Percentiles rank a stretch among this genome's conserved stretches.
phyloP scores from a whole-genome alignment of 2,113 vertebrate genomes.

The Toxotes chatareus region DNA sequence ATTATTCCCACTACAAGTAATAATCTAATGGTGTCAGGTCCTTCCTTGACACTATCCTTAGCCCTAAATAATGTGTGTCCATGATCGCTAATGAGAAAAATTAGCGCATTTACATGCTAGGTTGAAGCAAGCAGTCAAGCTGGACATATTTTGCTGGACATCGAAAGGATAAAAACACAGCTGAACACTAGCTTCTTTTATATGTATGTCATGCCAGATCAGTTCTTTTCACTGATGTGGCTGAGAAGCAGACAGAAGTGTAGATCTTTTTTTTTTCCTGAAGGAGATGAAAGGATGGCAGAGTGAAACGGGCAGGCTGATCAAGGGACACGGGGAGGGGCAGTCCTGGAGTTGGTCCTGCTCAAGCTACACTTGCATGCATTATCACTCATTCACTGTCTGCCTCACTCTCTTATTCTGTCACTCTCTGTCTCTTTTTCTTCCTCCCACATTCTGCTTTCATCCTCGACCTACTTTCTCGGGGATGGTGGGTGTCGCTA shows the following conservation, averaged over 20 bases:
- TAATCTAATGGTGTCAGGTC: not conserved
- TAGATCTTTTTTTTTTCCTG: not conserved
- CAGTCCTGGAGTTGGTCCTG: constrained; percentile 38
- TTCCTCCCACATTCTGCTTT: constrained; percentile 77
- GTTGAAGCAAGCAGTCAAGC: not conserved
- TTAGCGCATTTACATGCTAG: not conserved
- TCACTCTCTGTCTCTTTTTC: constrained; percentile 67
- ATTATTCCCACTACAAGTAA: not conserved
- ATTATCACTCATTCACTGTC: constrained; percentile 72
- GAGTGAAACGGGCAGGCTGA: constrained; percentile 44
- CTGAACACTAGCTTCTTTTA: not conserved
- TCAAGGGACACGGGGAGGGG: constrained; percentile 43
- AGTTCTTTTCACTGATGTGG: constrained; percentile 16
- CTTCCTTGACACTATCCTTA: too few relatives aligned
- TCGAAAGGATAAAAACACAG: not conserved
- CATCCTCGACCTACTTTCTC: constrained; percentile 83
- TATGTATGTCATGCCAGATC: constrained; percentile 4
- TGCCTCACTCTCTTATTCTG: constrained; percentile 63
- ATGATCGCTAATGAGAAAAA: not conserved
- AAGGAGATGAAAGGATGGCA: constrained; percentile 48
- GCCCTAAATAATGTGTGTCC: not conserved
- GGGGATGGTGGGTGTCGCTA: constrained; percentile 66
- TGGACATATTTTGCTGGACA: constrained; percentile 4
- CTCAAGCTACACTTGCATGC: constrained; percentile 48
- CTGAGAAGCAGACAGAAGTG: constrained; percentile 5